These are phyloP conservation scores for Ataeniobius toweri DNA, from an alignment of 2,797 vertebrate species.

Conservation along the genomic window DNA sequence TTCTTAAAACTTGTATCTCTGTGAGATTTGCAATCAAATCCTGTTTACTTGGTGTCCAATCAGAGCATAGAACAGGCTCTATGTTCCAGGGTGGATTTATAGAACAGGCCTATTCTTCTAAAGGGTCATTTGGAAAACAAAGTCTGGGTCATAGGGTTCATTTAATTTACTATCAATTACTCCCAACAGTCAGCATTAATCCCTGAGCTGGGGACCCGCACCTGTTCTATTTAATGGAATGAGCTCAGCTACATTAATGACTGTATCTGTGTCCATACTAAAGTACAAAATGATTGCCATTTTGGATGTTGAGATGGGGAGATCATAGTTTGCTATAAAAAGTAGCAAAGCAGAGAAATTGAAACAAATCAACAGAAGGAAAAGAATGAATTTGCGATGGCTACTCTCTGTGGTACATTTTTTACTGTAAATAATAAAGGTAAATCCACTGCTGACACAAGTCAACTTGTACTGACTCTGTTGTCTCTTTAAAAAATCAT, in stretches of 20 bases:
- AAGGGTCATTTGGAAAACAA: conserved; percentile 69
- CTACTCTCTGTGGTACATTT: background rate
- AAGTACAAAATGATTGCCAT: background rate
- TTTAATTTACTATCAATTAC: conserved; percentile 71
- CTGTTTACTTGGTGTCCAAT: conserved; percentile 49
- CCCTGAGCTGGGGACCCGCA: conserved; percentile 61
- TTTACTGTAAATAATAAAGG: background rate
- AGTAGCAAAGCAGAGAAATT: conserved; percentile 5
- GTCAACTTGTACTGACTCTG: background rate
- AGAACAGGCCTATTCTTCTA: conserved; percentile 57
- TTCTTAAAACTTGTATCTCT: conserved; percentile 19
- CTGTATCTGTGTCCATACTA: conserved; percentile 8
- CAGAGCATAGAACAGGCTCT: conserved; percentile 36
- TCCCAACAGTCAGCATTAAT: conserved; percentile 66
- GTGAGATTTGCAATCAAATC: conserved; percentile 19
- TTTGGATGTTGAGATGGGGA: conserved; percentile 24
- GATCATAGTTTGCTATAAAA: conserved; percentile 14
- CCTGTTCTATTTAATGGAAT: conserved; percentile 67
- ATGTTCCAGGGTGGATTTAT: conserved; percentile 46
- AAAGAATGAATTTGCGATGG: background rate
- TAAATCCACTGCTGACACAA: background rate
- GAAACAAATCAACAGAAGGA: background rate
- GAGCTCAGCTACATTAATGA: conserved; percentile 64
- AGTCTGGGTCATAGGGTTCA: conserved; percentile 62
- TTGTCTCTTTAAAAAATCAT: too few relatives aligned